Evolutionary conservation across 1,140 invertebrate species (phyloP), one percentile per base, ranked within the genome.

Genomic region (Onthophagus taurus): DNA sequence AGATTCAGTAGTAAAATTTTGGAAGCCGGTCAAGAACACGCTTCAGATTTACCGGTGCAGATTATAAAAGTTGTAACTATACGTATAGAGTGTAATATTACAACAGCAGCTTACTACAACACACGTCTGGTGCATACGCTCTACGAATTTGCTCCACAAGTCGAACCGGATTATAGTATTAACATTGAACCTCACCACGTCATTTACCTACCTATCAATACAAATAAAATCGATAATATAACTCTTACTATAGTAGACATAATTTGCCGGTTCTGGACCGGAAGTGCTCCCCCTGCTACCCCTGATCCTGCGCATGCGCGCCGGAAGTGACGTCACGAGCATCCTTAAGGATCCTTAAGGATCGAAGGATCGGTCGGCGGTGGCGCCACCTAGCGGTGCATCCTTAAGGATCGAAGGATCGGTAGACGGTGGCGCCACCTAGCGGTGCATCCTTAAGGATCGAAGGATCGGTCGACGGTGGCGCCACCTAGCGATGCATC

Each of bases 51-150:
- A 42, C 51, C 51, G 1, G 45, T 53, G 4, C 11, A 47, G 9
- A 50, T 53, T 42, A 38, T 53, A 34, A 37, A 42, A 42, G 51
- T 53, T 14, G 26, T 17, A 19, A 53, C 41, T 31, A 53, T 53
- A 24, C 35, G 41, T 4, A 31, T 53, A 4, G 45, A 50, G 20
- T 50, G 42, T 37, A 53, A 50, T 43, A 50, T 53, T 16, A 37
- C 34, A 11, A 41, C 33, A 16, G 45, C 44, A 17, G 16, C 51
- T 12, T 53, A 42, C 34, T 47, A 48, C 38, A 41, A 45, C 34
- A 34, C 17, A 39, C 34, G 26, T 37, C 48, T 23, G 11, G 41
- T 31, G 6, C 51, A 53, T 43, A 50, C 45, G 4, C 11, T 50
- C 11, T 48, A 50, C 33, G 42, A 50, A 44, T 53, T 51, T 46